Conservation (phyloP, 2,888 invertebrate species). For the Yponomeuta evonymella region DNA sequence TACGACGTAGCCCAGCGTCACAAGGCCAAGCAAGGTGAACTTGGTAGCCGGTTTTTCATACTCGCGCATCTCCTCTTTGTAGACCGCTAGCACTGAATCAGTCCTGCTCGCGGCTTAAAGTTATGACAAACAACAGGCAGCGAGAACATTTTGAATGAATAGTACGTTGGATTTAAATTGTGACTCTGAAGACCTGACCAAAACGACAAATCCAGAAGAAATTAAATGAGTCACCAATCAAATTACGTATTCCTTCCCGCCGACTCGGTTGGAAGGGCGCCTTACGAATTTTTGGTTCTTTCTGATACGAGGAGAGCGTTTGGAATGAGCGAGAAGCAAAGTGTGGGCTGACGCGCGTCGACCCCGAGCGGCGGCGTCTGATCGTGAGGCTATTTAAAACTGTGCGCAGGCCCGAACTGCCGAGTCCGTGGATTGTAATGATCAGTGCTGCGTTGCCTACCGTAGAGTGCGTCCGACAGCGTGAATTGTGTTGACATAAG, state of each 20-base stretch:
- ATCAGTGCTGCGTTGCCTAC: constrained; percentile 72
- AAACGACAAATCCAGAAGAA: constrained; percentile 51
- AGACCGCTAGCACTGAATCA: constrained; percentile 3
- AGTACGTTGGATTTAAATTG: constrained; percentile 21
- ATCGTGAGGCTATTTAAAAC: constrained; percentile 76
- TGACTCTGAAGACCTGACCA: constrained; percentile 10
- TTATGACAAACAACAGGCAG: constrained; percentile 8
- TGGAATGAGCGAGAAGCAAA: constrained; percentile 73
- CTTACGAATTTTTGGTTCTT: constrained; percentile 32
- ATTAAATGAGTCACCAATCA: constrained; percentile 58
- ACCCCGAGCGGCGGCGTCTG: constrained; percentile 60
- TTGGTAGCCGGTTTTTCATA: neutral
- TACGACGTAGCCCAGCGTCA: constrained; percentile 16
- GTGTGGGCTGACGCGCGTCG: constrained; percentile 60
- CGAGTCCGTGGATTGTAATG: constrained; percentile 69
- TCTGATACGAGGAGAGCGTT: constrained; percentile 26
- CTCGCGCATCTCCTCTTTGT: neutral
- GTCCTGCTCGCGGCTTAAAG: neutral
- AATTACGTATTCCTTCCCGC: constrained; percentile 45
- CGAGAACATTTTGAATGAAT: constrained; percentile 26
- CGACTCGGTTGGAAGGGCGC: constrained; percentile 24
- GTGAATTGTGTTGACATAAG: constrained; percentile 68
- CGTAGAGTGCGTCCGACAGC: constrained; percentile 57
- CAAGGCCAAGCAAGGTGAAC: constrained; percentile 18
- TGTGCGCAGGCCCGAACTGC: constrained; percentile 74